Evolutionary conservation across 2,113 vertebrate species (phyloP), one percentile per base, ranked within the genome.

Genomic region (Indri indri): DNA sequence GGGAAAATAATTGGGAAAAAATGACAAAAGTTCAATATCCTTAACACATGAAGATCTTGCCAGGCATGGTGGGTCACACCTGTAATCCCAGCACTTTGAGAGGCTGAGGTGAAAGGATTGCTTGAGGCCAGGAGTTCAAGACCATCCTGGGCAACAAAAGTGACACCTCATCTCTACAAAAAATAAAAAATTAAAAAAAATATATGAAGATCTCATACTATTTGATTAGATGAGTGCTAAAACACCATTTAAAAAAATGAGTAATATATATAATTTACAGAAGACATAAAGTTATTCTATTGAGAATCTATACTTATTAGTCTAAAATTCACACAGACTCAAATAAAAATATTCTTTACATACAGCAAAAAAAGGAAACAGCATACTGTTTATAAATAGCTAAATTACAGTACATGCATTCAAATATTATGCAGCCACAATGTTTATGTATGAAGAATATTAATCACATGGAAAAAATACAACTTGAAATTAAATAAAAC

Each of bases 401-500:
- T 59, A 93, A 74, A 92, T 91, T 32, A 6, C 13, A 47, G 14
- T 37, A 9, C 57, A 47, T 71, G 8, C 45, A 73, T 42, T 57
- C 54, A 96, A 93, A 84, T 71, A 95, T 84, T 85, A 86, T 59
- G n/a, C 0, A 96, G 47, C 12, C n/a, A 74, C 50, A 8, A 65
- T 42, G 37, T 84, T 96, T 96, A 13, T 77, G n/a, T 96, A 10
- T 77, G 32, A 93, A 93, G n/a, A 96, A 47, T 85, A 95, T 25
- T 66, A 91, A 65, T 71, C 37, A 90, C 12, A 30, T 57, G 61
- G 63, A 45, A 81, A 92, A 86, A 90, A 85, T 81, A 82, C 0
- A 71, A 77, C 13, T 11, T 40, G 83, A 85, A n/a, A 12, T 25
- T 85, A 66, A 90, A 65, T 70, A 81, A 81, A 88, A 92, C 25